Evolutionary conservation across 2,888 invertebrate species (phyloP).

Genomic region (Agrilus biguttatus): DNA sequence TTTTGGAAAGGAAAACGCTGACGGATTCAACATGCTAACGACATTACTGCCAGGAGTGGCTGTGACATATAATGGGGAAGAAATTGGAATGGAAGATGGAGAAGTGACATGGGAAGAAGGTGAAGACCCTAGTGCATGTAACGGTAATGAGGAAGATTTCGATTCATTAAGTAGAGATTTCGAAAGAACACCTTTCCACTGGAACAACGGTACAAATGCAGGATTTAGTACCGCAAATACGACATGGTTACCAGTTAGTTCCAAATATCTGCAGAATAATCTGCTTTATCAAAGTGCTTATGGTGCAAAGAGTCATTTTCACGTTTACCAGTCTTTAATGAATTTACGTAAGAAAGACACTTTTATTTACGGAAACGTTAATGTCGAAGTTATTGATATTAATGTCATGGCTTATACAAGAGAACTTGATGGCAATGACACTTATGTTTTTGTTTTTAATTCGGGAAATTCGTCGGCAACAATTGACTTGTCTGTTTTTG

Average conservation of each 20-base stretch:
- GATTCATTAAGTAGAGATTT: constrained; percentile 51
- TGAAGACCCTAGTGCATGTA: constrained; percentile 41
- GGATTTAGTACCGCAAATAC: constrained; percentile 34
- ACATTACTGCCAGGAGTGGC: constrained; percentile 75
- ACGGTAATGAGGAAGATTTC: constrained; percentile 44
- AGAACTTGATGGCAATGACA: constrained; percentile 8
- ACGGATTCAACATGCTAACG: constrained; percentile 70
- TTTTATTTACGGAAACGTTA: background rate
- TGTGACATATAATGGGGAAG: constrained; percentile 79
- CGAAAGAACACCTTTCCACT: constrained; percentile 68
- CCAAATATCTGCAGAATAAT: constrained; percentile 43
- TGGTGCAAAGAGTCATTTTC: constrained; percentile 40
- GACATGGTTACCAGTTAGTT: constrained; percentile 58
- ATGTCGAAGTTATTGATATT: constrained; percentile 1
- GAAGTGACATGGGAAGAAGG: constrained; percentile 34
- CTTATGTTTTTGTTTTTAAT: constrained; percentile 17
- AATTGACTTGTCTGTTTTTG: constrained; percentile 36
- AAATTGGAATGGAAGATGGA: too few relatives aligned
- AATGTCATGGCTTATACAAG: constrained; percentile 13
- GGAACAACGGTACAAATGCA: constrained; percentile 46
- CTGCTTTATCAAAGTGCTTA: constrained; percentile 34
- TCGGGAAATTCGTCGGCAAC: constrained; percentile 34
- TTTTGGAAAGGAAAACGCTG: constrained; percentile 51
- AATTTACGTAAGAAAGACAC: constrained; percentile 27
- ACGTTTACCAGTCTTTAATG: constrained; percentile 44